phyloP scores from a whole-genome alignment of 2,888 invertebrate genomes.

The Dryocosmus kuriphilus region DNA sequence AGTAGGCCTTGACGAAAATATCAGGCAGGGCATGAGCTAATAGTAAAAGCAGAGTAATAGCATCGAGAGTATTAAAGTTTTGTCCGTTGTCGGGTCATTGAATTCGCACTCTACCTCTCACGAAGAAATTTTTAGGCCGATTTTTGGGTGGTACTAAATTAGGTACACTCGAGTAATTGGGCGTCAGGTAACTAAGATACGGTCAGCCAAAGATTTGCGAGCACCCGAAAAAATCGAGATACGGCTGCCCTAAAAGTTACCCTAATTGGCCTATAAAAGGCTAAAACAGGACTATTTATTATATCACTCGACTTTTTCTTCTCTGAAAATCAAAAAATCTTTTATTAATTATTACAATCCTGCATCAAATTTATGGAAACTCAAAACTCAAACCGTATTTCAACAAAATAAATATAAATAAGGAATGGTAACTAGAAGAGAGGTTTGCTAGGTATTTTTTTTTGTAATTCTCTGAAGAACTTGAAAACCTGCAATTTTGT shows the following conservation, averaged over 20 bases:
- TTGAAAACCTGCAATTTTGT: no score
- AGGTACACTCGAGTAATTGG: constrained; percentile 22
- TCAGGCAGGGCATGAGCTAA: constrained; percentile 58
- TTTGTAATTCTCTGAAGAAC: no score
- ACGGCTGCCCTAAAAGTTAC: neutral
- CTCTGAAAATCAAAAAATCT: neutral
- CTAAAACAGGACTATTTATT: neutral
- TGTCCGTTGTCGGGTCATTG: constrained; percentile 21
- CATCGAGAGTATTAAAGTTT: constrained; percentile 46
- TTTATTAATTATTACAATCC: neutral
- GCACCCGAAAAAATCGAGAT: constrained; percentile 10
- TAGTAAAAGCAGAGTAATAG: constrained; percentile 58
- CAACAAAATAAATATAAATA: neutral
- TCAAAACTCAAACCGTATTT: neutral
- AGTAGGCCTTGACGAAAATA: constrained; percentile 68
- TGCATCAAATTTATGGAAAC: neutral
- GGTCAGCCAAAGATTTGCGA: constrained; percentile 20
- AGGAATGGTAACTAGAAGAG: no score
- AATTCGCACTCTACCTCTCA: constrained; percentile 23
- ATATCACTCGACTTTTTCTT: neutral
- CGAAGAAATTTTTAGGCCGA: neutral
- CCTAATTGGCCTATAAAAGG: neutral
- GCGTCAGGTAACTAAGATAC: constrained; percentile 25
- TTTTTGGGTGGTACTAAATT: constrained; percentile 10
- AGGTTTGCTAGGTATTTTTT: no score